Evolutionary conservation across 2,113 vertebrate species (phyloP).

Genomic region (Colistium nudipinnis): DNA sequence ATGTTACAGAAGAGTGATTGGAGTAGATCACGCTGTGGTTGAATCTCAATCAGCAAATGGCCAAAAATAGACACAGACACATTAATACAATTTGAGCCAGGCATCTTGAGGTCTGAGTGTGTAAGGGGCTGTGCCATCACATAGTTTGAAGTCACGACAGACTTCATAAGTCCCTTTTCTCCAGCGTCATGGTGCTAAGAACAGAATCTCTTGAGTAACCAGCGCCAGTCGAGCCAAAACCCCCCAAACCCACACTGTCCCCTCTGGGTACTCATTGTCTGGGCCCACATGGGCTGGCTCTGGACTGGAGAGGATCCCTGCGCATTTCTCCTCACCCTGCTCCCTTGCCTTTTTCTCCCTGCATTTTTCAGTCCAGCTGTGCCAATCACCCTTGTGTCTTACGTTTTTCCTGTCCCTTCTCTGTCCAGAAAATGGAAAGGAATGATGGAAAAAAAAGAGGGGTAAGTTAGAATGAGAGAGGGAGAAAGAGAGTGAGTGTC

Average conservation of each 20-base stretch:
- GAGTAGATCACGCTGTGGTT: conserved; percentile 47
- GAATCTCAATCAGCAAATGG: conserved; percentile 44
- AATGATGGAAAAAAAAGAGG: conserved; percentile 52
- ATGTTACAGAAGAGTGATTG: conserved; percentile 41
- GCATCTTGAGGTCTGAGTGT: conserved; percentile 53
- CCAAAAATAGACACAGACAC: conserved; percentile 43
- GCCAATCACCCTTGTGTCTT: conserved; percentile 60
- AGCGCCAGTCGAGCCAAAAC: conserved; percentile 20
- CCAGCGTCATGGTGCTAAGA: conserved; percentile 32
- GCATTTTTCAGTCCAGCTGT: conserved; percentile 54
- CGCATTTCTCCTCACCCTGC: conserved; percentile 47
- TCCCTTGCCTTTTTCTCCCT: conserved; percentile 29
- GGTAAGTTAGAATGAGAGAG: conserved; percentile 51
- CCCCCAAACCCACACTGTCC: conserved; percentile 45
- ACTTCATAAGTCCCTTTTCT: conserved; percentile 60
- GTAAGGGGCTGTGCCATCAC: conserved; percentile 42
- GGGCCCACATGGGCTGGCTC: conserved; percentile 45
- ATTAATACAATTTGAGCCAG: conserved; percentile 57
- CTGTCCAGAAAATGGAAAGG: conserved; percentile 59
- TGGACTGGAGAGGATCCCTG: conserved; percentile 53
- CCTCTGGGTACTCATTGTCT: conserved; percentile 40
- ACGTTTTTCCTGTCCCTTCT: conserved; percentile 65
- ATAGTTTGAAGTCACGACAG: conserved; percentile 50
- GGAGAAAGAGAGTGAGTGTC: conserved; percentile 55
- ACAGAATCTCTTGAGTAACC: conserved; percentile 50